Evolutionary conservation across 2,888 invertebrate species (phyloP), one percentile per base, ranked within the genome.

Genomic region (Lepidocyrtinus sp.): DNA sequence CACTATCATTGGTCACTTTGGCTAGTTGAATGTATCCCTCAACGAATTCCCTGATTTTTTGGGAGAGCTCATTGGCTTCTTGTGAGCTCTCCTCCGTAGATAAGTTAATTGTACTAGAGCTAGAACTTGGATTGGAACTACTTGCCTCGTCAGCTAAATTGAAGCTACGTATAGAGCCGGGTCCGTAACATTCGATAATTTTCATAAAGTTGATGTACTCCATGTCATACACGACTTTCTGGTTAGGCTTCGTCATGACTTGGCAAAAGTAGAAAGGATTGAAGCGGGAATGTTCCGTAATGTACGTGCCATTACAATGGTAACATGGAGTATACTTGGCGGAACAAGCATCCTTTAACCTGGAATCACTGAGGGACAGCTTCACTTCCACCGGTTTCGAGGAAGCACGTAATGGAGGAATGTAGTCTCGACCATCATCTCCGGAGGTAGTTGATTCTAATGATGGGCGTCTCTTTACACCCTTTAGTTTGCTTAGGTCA

Each of bases 211-310:
- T 59, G 19, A 76, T 65, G 12, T 76, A 76, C 55, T 76, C 70
- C 45, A 64, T 46, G 36, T 76, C 76, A 22, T 71, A 76, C 0
- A 46, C 21, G 9, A 76, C 76, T 25, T 63, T 63, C 5, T 65
- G 17, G n/a, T 63, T 62, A 1, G 76, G 71, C 19, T 76, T 71
- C 3, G 70, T 63, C 64, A 76, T 24, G 12, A 76, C 64, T 65
- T 76, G 76, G n/a, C 70, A 70, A 55, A 55, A 71, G 65, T 76
- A 76, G 22, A 64, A 76, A 1, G 76, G 76, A 59, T 76, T 76
- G 17, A 76, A 76, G 22, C 63, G 21, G 45, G 61, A 27, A 36
- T 64, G 63, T 27, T 76, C 76, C 2, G 76, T 76, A 12, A 76
- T 62, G n/a, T 76, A 76, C 3, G 70, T 71, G 22, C 76, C 76